A percentile compares a stretch with the other conserved stretches of the same genome.
Evolutionary conservation across 2,888 invertebrate genomes (phyloP).

Genomic region (Clivina fossor): DNA sequence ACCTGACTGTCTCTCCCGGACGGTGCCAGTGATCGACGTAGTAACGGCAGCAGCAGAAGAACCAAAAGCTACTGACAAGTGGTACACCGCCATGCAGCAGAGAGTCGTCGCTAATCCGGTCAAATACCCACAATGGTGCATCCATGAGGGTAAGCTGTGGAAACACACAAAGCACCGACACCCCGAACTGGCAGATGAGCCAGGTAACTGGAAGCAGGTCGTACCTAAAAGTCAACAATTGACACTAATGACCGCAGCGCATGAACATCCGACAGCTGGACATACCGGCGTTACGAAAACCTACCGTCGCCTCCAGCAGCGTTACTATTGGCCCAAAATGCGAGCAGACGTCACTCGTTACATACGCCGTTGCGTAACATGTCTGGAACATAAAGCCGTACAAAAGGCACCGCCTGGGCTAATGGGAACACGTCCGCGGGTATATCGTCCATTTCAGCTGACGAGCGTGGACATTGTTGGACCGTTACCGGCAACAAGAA

Average conservation of each 20-base stretch:
- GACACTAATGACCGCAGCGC: not conserved
- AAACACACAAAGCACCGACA: not conserved
- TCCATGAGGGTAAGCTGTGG: not conserved
- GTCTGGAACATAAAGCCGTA: not conserved
- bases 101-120: not conserved
- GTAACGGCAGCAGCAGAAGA: not conserved
- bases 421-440: not conserved
- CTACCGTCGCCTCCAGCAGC: not conserved
- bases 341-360: constrained; percentile 4
- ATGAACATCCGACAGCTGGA: constrained; percentile 14
- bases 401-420: not conserved
- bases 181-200: not conserved
- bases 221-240: too few species aligned
- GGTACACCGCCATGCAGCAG: not conserved
- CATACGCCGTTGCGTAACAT: not conserved
- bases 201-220: not conserved
- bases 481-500: not conserved
- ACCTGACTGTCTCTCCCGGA: constrained; percentile 35
- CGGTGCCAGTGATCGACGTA: constrained; percentile 5
- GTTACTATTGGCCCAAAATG: constrained; percentile 35
- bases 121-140: not conserved
- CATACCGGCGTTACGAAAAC: constrained; percentile 10
- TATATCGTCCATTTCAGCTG: not conserved
- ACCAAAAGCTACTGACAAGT: not conserved
- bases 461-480: not conserved